Evolutionary conservation across 2,888 invertebrate genomes (phyloP).

Genomic region (Junonia oenone): DNA sequence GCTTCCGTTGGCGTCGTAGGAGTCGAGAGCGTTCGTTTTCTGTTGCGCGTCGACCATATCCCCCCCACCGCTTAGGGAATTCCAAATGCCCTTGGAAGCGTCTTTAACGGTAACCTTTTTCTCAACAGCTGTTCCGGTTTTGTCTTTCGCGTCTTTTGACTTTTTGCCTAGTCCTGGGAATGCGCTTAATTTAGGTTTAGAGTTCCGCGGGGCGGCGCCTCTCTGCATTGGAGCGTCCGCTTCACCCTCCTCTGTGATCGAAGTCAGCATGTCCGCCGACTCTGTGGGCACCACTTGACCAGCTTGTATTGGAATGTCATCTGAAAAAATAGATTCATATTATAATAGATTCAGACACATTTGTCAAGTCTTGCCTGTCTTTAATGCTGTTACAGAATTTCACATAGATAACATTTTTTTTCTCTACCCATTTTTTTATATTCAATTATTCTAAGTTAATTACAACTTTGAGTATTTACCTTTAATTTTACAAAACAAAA

Average conservation of each 20-base stretch:
- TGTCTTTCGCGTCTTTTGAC: constrained; percentile 75
- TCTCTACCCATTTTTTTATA: too few relatives aligned
- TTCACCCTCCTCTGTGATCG: constrained; percentile 85
- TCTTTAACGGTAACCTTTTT: constrained; percentile 71
- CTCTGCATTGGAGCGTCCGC: constrained; percentile 73
- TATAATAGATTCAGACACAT: background rate
- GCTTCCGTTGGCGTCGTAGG: constrained; percentile 60
- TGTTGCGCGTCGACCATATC: constrained; percentile 69
- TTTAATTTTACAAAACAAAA: constrained; percentile 16
- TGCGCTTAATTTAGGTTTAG: constrained; percentile 81
- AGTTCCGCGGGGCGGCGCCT: constrained; percentile 67
- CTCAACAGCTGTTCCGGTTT: constrained; percentile 49
- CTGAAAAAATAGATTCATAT: constrained; percentile 54
- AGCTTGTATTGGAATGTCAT: constrained; percentile 93
- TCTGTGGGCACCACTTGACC: constrained; percentile 81
- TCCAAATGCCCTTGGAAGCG: constrained; percentile 69
- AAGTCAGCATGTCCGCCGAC: constrained; percentile 78
- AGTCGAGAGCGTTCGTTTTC: constrained; percentile 60
- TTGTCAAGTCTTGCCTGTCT: too few relatives aligned
- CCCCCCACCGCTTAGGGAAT: constrained; percentile 66
- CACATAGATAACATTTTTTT: too few relatives aligned
- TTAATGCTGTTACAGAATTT: too few relatives aligned
- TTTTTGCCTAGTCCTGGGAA: constrained; percentile 84
- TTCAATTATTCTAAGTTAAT: too few relatives aligned
- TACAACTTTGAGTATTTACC: constrained; percentile 5